phyloP scores from a whole-genome alignment of 2,113 vertebrate genomes.

The Gymnobelideus leadbeateri region DNA sequence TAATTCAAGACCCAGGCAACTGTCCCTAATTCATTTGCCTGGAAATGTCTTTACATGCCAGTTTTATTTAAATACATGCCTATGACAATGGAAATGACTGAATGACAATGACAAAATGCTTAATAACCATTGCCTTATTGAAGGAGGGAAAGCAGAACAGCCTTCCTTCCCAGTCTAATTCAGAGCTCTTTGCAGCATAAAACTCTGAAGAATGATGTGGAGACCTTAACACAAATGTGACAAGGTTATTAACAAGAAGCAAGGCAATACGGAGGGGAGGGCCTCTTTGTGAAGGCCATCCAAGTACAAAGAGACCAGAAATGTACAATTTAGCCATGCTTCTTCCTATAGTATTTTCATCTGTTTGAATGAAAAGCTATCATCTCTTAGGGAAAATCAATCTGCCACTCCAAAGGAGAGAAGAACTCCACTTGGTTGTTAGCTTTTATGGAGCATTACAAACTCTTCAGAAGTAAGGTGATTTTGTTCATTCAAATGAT shows the following conservation, averaged over 20 bases:
- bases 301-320: neutral
- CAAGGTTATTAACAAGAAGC: neutral
- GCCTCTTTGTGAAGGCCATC: neutral
- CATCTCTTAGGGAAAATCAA: neutral
- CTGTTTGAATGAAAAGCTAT: conserved; percentile 5
- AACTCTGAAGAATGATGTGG: neutral
- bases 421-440: neutral
- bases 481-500: conserved; percentile 23
- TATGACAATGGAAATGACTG: neutral
- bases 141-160: neutral
- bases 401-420: neutral
- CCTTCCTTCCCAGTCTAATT: neutral
- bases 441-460: neutral
- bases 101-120: neutral
- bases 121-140: neutral
- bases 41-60: no score
- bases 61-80: no score
- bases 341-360: conserved; percentile 6
- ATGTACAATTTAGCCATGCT: neutral
- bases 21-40: no score
- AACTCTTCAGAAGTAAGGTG: conserved; percentile 8
- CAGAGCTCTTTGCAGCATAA: neutral
- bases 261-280: neutral
- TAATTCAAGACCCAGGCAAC: no score
- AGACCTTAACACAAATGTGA: neutral